Conservation (phyloP, 2,888 invertebrate species). For the Parnassius glacialis region DNA sequence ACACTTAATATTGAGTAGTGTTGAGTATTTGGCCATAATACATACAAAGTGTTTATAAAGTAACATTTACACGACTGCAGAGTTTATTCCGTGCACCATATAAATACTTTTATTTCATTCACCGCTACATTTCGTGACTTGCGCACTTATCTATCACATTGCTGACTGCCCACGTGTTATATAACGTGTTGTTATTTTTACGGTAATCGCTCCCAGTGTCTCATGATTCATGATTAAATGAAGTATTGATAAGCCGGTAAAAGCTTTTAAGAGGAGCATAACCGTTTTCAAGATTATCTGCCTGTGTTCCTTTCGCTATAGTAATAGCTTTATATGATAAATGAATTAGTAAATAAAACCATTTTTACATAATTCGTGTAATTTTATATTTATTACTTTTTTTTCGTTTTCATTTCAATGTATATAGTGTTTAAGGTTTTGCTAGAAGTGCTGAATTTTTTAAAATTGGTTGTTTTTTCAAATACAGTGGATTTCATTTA, state of each 20-base stretch:
- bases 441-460: no score
- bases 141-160: conserved; percentile 12
- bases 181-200: conserved; percentile 19
- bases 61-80: not conserved
- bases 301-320: not conserved
- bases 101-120: not conserved
- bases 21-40: no score
- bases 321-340: no score
- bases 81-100: not conserved
- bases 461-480: no score
- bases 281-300: not conserved
- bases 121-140: conserved; percentile 25
- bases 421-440: no score
- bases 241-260: not conserved
- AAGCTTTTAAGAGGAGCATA: not conserved
- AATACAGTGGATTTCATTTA: no score
- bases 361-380: no score
- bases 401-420: no score
- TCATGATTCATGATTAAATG: not conserved
- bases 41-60: no score
- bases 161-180: conserved; percentile 24
- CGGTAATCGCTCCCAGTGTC: conserved; percentile 10
- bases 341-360: no score
- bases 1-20: no score
- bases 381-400: no score